Evolutionary conservation across 2,888 invertebrate genomes (phyloP).

Genomic region (Ligdia adustata): DNA sequence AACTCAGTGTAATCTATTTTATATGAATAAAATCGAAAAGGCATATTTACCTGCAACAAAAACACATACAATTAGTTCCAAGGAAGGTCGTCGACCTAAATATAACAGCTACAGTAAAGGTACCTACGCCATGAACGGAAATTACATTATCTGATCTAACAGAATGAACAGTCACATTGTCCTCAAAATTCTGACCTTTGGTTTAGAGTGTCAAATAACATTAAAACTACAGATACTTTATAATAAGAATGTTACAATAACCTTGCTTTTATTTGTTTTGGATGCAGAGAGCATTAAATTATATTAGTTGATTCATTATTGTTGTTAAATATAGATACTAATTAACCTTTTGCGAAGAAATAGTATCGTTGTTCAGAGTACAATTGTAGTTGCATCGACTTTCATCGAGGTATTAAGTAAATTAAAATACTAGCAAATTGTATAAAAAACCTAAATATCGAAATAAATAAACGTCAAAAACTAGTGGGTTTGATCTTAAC

Average conservation of each 20-base stretch:
- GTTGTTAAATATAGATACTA: too few species aligned
- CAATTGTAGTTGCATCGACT: too few species aligned
- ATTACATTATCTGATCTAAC: constrained; percentile 20
- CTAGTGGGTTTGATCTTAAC: too few species aligned
- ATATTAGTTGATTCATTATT: constrained; percentile 41
- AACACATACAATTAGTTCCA: constrained; percentile 23
- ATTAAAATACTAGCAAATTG: too few species aligned
- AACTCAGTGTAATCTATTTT: background rate
- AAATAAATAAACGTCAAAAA: too few species aligned
- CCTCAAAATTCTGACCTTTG: constrained; percentile 14
- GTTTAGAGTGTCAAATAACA: constrained; percentile 19
- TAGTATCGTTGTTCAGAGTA: too few species aligned
- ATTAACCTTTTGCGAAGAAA: too few species aligned
- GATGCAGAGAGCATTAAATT: constrained; percentile 38
- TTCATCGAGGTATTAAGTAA: too few species aligned
- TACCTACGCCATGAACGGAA: constrained; percentile 9
- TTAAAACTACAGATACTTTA: background rate
- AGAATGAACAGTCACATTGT: constrained; percentile 11
- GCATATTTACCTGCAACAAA: constrained; percentile 46
- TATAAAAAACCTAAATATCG: too few species aligned
- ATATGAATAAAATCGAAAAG: background rate
- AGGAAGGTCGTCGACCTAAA: background rate
- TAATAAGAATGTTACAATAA: constrained; percentile 12
- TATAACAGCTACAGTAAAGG: constrained; percentile 20
- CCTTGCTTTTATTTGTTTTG: constrained; percentile 49